phyloP scores from a whole-genome alignment of 1,140 invertebrate species.

The Thalassaphorura encarpata region DNA sequence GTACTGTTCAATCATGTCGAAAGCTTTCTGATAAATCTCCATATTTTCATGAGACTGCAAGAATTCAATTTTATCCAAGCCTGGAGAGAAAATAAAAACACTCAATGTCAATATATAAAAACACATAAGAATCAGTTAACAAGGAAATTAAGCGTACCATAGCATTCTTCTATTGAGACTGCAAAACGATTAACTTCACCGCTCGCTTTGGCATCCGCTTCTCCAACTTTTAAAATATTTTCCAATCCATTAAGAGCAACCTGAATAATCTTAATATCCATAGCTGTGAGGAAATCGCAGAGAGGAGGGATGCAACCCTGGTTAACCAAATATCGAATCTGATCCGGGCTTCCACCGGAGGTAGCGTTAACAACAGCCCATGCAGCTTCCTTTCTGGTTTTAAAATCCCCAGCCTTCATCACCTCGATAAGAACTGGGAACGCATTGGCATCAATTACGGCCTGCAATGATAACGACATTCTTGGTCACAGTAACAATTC shows the following conservation, averaged over 20 bases:
- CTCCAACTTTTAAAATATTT: slow-evolving; percentile 87
- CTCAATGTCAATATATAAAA: neutral
- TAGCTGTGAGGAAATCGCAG: slow-evolving; percentile 85
- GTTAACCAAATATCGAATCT: slow-evolving; percentile 62
- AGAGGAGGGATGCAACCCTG: slow-evolving; percentile 82
- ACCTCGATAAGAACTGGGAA: slow-evolving; percentile 87
- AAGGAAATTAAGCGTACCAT: slow-evolving; percentile 61
- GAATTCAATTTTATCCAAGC: slow-evolving; percentile 94
- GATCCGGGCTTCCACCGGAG: slow-evolving; percentile 84
- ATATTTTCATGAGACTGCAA: slow-evolving; percentile 92
- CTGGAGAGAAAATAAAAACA: slow-evolving; percentile 41
- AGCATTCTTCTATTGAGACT: slow-evolving; percentile 89
- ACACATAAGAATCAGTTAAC: too few species aligned
- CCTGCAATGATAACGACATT: slow-evolving; percentile 46
- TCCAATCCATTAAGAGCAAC: slow-evolving; percentile 93
- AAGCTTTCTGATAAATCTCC: slow-evolving; percentile 92
- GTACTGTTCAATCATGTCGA: slow-evolving; percentile 92
- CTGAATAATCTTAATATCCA: slow-evolving; percentile 94
- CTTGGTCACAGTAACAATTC: slow-evolving; percentile 5
- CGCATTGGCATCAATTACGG: slow-evolving; percentile 91
- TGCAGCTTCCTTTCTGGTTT: slow-evolving; percentile 92
- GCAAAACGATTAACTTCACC: slow-evolving; percentile 79
- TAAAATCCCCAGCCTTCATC: slow-evolving; percentile 84
- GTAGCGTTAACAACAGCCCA: slow-evolving; percentile 98
- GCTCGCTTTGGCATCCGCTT: slow-evolving; percentile 59